These are phyloP conservation scores for Aphyosemion australe DNA, from an alignment of 2,113 vertebrate species.

Conservation along the genomic window DNA sequence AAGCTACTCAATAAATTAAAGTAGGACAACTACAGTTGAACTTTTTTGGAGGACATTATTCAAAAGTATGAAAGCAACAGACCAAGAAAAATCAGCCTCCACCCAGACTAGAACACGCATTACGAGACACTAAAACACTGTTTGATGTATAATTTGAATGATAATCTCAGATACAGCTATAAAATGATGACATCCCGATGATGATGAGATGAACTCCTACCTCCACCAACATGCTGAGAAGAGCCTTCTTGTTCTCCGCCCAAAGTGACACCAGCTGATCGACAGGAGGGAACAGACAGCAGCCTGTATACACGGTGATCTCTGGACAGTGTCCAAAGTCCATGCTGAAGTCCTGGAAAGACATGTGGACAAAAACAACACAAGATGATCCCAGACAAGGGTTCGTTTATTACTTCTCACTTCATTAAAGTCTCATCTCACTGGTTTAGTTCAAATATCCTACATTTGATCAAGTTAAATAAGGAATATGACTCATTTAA, in stretches of 20 bases:
- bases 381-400: not conserved
- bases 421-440: not conserved
- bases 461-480: too few relatives aligned
- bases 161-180: too few relatives aligned
- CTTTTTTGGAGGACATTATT: not conserved
- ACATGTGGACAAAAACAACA: conserved; percentile 15
- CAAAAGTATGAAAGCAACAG: too few relatives aligned
- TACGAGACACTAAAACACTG: too few relatives aligned
- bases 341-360: conserved; percentile 91
- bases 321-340: conserved; percentile 94
- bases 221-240: conserved; percentile 97
- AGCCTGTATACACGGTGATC: conserved; percentile 95
- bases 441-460: too few relatives aligned
- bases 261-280: conserved; percentile 87
- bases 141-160: too few relatives aligned
- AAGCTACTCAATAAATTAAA: too few relatives aligned
- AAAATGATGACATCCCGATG: too few relatives aligned
- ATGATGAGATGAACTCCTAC: conserved; percentile 64
- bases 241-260: conserved; percentile 92
- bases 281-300: conserved; percentile 90
- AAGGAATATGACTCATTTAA: too few relatives aligned
- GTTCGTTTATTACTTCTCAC: not conserved
- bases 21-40: too few relatives aligned
- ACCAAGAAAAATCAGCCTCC: too few relatives aligned
- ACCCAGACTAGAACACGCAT: too few relatives aligned